Percentiles rank a stretch among this genome's conserved stretches.
Conservation (phyloP, 2,113 vertebrate genomes). For the Rhynchomys soricoides region DNA sequence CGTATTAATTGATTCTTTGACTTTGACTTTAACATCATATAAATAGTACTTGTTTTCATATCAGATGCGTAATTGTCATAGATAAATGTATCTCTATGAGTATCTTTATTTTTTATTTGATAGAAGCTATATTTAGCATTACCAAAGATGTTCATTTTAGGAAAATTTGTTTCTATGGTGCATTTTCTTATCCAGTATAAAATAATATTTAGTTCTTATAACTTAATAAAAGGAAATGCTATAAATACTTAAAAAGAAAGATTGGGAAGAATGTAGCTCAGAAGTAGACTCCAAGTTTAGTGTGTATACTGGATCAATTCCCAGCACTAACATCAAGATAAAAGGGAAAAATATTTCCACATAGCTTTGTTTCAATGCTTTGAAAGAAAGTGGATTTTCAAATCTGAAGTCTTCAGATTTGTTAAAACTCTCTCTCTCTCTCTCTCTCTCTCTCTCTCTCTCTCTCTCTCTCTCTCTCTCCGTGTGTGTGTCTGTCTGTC, state of each 20-base stretch:
- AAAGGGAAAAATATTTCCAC: neutral
- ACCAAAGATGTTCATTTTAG: neutral
- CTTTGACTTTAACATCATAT: neutral
- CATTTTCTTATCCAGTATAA: neutral
- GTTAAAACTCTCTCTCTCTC: neutral
- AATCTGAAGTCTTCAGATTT: neutral
- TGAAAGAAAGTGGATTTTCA: neutral
- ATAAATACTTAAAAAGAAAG: slow-evolving; percentile 9
- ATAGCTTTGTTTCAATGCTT: neutral
- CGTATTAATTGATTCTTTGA: neutral
- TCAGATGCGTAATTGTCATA: slow-evolving; percentile 29
- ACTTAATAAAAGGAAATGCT: neutral
- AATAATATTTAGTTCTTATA: neutral
- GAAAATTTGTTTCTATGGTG: neutral
- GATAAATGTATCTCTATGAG: slow-evolving; percentile 6
- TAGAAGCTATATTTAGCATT: slow-evolving; percentile 20
- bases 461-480: neutral
- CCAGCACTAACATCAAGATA: neutral
- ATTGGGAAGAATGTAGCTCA: neutral
- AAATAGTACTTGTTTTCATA: slow-evolving; percentile 16
- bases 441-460: neutral
- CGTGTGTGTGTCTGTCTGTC: too few species aligned
- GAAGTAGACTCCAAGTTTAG: neutral
- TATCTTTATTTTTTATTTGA: neutral
- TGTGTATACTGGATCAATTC: too few species aligned